phyloP scores from a whole-genome alignment of 2,888 invertebrate species.

The Lepas anatifera region DNA sequence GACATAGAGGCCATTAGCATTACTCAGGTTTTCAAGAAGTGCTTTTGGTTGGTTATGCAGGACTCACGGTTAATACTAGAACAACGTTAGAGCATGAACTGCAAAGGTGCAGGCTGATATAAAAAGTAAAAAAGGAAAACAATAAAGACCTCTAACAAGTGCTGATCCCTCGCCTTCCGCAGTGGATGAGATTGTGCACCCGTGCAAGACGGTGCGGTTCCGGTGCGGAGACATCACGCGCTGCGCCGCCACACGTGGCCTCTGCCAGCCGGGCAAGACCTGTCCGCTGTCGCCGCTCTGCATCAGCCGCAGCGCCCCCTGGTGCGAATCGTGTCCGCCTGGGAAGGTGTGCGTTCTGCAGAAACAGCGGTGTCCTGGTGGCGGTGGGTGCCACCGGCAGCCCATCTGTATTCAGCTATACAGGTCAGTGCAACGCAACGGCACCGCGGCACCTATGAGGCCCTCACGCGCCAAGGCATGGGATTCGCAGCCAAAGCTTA shows the following conservation, averaged over 20 bases:
- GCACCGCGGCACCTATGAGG: too few species aligned
- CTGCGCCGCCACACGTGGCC: background rate
- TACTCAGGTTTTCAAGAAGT: too few species aligned
- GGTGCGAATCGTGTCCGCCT: background rate
- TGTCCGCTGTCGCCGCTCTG: conserved; percentile 10
- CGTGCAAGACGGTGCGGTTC: conserved; percentile 13
- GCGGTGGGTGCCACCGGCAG: background rate
- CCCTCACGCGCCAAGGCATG: too few species aligned
- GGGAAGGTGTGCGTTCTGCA: conserved; percentile 12
- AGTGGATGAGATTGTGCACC: conserved; percentile 1
- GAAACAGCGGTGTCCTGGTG: background rate
- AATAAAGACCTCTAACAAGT: too few species aligned
- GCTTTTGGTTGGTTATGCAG: too few species aligned
- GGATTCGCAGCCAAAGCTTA: too few species aligned
- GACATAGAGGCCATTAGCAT: too few species aligned
- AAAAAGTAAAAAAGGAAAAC: too few species aligned
- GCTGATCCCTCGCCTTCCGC: too few species aligned
- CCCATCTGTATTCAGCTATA: conserved; percentile 11
- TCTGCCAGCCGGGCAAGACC: conserved; percentile 12
- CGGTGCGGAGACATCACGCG: background rate
- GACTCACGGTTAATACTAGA: too few species aligned
- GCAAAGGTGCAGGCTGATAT: too few species aligned
- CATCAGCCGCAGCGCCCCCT: background rate
- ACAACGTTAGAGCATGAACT: too few species aligned
- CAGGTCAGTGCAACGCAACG: background rate